phyloP scores from a whole-genome alignment of 1,140 invertebrate species.

The Ericerus pela region DNA sequence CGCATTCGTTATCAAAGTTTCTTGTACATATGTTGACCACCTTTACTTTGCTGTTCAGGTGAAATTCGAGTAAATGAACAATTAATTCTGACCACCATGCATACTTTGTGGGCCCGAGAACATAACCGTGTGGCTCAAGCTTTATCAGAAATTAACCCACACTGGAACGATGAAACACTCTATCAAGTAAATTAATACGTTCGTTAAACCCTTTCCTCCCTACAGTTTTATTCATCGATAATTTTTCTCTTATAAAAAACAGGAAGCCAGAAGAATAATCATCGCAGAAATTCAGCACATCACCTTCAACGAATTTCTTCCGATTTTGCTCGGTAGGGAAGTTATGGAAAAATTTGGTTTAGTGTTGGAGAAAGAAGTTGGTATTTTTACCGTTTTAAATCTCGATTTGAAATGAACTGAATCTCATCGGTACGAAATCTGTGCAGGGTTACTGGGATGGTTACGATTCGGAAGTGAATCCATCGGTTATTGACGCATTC shows the following conservation, averaged over 20 bases:
- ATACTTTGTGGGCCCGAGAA: constrained; percentile 40
- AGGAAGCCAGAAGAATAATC: constrained; percentile 73
- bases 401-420: background rate
- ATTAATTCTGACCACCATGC: constrained; percentile 38
- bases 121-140: constrained; percentile 73
- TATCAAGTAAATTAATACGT: constrained; percentile 54
- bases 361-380: constrained; percentile 63
- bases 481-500: constrained; percentile 48
- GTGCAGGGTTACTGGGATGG: constrained; percentile 72
- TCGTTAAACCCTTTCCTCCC: constrained; percentile 70
- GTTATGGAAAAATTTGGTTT: constrained; percentile 84
- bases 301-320: constrained; percentile 87
- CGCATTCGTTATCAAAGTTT: too few species aligned
- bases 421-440: background rate
- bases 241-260: constrained; percentile 25
- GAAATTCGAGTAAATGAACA: constrained; percentile 40
- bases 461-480: constrained; percentile 47
- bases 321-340: constrained; percentile 81
- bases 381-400: background rate
- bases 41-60: too few species aligned
- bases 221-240: constrained; percentile 47
- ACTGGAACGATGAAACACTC: constrained; percentile 71
- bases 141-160: constrained; percentile 61
- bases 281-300: constrained; percentile 86
- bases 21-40: too few species aligned